Evolutionary conservation across 2,888 invertebrate genomes (phyloP), one percentile per base, ranked within the genome.

Genomic region (Bombylius major): DNA sequence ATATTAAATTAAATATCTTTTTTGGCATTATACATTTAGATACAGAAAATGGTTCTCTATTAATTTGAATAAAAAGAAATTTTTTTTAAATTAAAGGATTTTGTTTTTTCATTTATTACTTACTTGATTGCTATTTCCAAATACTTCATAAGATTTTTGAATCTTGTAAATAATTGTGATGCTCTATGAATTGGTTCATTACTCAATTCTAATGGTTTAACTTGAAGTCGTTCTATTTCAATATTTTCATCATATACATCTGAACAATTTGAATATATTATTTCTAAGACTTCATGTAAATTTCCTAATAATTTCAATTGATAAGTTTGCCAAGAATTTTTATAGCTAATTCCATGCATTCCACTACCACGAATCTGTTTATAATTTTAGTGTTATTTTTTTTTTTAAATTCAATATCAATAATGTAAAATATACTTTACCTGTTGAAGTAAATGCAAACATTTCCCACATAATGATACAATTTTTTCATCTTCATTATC

Each of bases 401-500:
- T 11, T 36, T 36, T 36, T 36, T 36, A 1, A 36, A 36, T 36
- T 36, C 9, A 6, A 8, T 6, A 36, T 36, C 5, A 5, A 5
- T 14, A 14, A 5, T n/a, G 45, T 5, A 45, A 45, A n/a, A 45
- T 39, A 39, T 39, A 45, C 8, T 32, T 50, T 57, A 66, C 65
- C 59, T 69, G 69, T 56, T 69, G 70, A n/a, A 70, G 51, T 32
- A 70, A 62, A 56, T 68, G 70, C 13, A 66, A 61, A 51, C 70
- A 70, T 59, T 67, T 68, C 5, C 65, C 69, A n/a, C 64, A 64
- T 54, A 57, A 59, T 1, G 56, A 9, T 6, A 66, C 64, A 0
- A 65, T 42, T 36, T 57, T 51, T 7, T 61, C 58, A 47, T 69
- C 64, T 4, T 56, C 48, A 11, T 56, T 58, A 54, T 70, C 68